These are phyloP conservation scores for Megaleporinus macrocephalus DNA, from an alignment of 2,113 vertebrate species.

Conservation along the genomic window DNA sequence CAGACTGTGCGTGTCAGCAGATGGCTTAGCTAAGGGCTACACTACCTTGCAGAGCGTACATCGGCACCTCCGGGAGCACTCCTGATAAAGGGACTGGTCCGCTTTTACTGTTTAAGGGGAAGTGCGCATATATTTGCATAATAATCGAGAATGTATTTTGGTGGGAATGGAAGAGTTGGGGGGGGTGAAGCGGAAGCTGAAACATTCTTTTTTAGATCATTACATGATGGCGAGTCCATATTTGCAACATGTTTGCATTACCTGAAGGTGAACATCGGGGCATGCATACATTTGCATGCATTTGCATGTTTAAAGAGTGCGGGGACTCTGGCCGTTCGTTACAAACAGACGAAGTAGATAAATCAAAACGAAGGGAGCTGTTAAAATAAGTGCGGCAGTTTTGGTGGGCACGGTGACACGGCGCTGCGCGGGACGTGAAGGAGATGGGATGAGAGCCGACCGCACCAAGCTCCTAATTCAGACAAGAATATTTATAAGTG, in stretches of 20 bases:
- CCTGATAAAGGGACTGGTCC: conserved; percentile 56
- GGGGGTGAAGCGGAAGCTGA: neutral
- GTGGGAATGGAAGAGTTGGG: conserved; percentile 39
- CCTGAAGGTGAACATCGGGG: conserved; percentile 75
- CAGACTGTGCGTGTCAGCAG: conserved; percentile 33
- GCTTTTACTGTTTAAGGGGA: conserved; percentile 62
- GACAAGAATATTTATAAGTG: conserved; percentile 76
- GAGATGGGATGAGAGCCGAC: conserved; percentile 42
- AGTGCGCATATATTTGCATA: conserved; percentile 69
- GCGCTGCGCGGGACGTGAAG: conserved; percentile 43
- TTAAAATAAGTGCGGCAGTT: conserved; percentile 64
- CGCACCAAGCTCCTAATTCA: conserved; percentile 64
- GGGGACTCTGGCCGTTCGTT: conserved; percentile 65
- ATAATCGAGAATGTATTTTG: conserved; percentile 65
- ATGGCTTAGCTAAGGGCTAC: conserved; percentile 50
- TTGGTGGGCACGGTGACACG: conserved; percentile 59
- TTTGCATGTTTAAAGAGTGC: conserved; percentile 74
- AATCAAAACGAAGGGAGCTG: conserved; percentile 73
- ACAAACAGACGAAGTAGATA: conserved; percentile 74
- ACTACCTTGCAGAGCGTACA: conserved; percentile 39
- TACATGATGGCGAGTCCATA: conserved; percentile 70
- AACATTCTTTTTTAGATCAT: conserved; percentile 70
- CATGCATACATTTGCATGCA: conserved; percentile 79
- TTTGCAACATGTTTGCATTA: conserved; percentile 77
- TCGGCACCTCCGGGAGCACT: conserved; percentile 52